Percentiles rank a stretch among this genome's conserved stretches.
These are phyloP conservation scores for Oreochromis niloticus DNA, from an alignment of 2,113 vertebrate genomes.

Conservation along the genomic window DNA sequence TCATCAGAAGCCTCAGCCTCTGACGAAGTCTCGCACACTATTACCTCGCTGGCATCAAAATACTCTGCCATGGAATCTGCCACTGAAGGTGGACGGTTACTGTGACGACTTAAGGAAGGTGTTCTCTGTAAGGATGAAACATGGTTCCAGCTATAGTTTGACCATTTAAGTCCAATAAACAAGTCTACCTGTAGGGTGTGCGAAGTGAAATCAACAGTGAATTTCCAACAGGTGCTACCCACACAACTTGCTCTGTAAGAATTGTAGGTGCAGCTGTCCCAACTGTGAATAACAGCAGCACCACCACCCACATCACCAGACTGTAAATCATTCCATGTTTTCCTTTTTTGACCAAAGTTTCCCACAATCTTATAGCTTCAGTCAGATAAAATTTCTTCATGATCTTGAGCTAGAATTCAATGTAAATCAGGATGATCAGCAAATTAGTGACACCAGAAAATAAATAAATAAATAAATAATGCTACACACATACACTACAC, in stretches of 20 bases:
- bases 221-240: neutral
- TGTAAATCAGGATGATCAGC: neutral
- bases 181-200: neutral
- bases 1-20: slow-evolving; percentile 88
- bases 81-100: slow-evolving; percentile 72
- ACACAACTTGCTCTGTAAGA: neutral
- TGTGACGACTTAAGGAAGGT: slow-evolving; percentile 63
- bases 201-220: neutral
- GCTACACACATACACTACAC: slow-evolving; percentile 9
- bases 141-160: neutral
- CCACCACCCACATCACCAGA: neutral
- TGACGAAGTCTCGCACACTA: slow-evolving; percentile 81
- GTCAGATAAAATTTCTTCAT: neutral
- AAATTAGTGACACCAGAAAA: neutral
- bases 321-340: neutral
- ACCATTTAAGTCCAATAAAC: neutral
- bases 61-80: slow-evolving; percentile 86
- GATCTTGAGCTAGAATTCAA: neutral
- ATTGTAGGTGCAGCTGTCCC: neutral
- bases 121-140: slow-evolving; percentile 43
- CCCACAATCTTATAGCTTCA: neutral
- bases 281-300: neutral
- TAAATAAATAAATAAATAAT: neutral
- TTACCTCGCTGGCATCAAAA: slow-evolving; percentile 86
- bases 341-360: neutral